Evolutionary conservation across 2,797 vertebrate species (phyloP), one percentile per base, ranked within the genome.

Genomic region (Spinibarbus caldwelli): DNA sequence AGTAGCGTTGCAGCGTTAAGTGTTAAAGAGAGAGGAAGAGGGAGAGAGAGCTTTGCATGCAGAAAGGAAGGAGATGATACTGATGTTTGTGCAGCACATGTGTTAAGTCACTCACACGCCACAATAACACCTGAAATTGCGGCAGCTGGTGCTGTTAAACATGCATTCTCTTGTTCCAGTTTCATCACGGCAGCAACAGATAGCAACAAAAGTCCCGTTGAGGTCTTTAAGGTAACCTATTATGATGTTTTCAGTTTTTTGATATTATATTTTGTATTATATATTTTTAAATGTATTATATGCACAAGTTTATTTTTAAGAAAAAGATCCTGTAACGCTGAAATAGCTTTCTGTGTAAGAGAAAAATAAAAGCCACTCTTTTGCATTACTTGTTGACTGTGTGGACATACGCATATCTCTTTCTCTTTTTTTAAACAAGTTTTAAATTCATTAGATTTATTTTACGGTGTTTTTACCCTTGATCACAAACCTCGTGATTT

Each of bases 401-500:
- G 78, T 73, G 43, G 64, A 66, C 64, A 36, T 77, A 12, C 12
- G 15, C 26, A 78, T 19, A 54, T 72, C 17, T 57, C 34, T 59
- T 83, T 57, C n/a, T 31, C 26, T 29, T 66, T 26, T 31, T 64
- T 49, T 26, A 34, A 29, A 29, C 26, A 80, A 29, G n/a, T 90
- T 90, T 89, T 86, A 81, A 88, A 86, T 89, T 90, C 91, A 86
- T 89, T 87, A 90, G 88, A 90, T 88, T 86, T 85, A 86, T 89
- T 87, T 90, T 88, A 67, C 91, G 86, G 83, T 90, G 89, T 89
- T 90, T 93, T 93, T 86, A 91, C 83, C 84, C 31, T 68, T 87
- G 76, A 91, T 92, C 91, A 90, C 90, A 89, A 90, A 92, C 91
- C 92, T 93, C 91, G 73, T 78, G 54, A 89, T 91, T 91, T 68